phyloP scores from a whole-genome alignment of 1,140 invertebrate genomes.

The Drosophila dunni region DNA sequence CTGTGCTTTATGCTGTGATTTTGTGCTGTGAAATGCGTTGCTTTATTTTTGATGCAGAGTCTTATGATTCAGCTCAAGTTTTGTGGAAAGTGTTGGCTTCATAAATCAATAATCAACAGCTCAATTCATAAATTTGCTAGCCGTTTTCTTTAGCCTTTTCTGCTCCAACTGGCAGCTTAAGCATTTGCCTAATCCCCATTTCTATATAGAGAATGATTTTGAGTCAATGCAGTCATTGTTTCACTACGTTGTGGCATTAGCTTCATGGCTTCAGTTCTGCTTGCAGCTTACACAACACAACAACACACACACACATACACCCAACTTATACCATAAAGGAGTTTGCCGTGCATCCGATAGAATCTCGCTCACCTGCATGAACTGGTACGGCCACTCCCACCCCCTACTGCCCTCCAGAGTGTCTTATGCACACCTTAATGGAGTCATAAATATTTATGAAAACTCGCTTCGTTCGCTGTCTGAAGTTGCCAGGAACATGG shows the following conservation, averaged over 20 bases:
- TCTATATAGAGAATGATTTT: constrained; percentile 24
- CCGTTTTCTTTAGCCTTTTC: not conserved
- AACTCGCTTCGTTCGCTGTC: constrained; percentile 55
- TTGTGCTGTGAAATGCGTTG: constrained; percentile 49
- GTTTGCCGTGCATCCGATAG: constrained; percentile 41
- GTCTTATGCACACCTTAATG: constrained; percentile 84
- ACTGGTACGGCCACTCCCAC: not conserved
- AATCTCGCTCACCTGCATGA: constrained; percentile 16
- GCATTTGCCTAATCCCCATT: constrained; percentile 20
- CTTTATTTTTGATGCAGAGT: constrained; percentile 48
- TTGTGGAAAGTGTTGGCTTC: too few relatives aligned
- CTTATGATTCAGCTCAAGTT: constrained; percentile 59
- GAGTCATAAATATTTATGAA: constrained; percentile 84
- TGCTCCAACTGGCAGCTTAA: constrained; percentile 3
- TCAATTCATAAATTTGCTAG: too few relatives aligned
- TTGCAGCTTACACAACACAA: constrained; percentile 50
- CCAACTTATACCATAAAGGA: constrained; percentile 59
- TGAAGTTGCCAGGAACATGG: constrained; percentile 54
- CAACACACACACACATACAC: constrained; percentile 13
- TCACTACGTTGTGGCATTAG: constrained; percentile 29
- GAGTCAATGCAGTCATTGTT: constrained; percentile 56
- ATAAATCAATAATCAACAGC: too few relatives aligned
- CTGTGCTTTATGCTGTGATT: constrained; percentile 28
- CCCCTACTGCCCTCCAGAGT: constrained; percentile 66
- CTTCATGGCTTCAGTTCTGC: constrained; percentile 53